Percentiles rank a stretch among this genome's conserved stretches.
Conservation (phyloP, 2,113 vertebrate genomes). For the Phylloscopus trochilus region DNA sequence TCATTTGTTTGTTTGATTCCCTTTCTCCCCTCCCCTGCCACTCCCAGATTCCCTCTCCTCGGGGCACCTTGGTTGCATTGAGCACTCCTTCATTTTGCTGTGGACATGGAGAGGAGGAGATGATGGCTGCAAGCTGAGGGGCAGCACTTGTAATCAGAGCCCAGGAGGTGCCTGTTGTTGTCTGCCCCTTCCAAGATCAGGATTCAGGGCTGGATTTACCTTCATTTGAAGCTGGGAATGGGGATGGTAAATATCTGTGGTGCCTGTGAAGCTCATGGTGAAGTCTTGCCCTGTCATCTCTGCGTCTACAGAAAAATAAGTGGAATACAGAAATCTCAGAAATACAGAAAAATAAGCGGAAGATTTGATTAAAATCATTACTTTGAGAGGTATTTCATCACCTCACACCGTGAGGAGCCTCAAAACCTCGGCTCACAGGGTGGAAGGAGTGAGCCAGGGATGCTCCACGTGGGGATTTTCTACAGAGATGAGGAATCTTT, state of each 20-base stretch:
- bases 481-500: not conserved
- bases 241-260: not conserved
- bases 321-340: not conserved
- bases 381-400: not conserved
- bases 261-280: not conserved
- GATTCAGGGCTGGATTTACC: not conserved
- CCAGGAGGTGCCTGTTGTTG: not conserved
- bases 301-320: not conserved
- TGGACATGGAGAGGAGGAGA: not conserved
- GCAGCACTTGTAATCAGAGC: not conserved
- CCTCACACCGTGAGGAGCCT: not conserved
- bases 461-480: not conserved
- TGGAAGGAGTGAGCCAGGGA: not conserved
- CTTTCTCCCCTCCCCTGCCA: not conserved
- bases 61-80: not conserved
- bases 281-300: not conserved
- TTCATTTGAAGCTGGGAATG: not conserved
- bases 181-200: not conserved
- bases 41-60: not conserved
- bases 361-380: not conserved
- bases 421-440: not conserved
- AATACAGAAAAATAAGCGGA: not conserved
- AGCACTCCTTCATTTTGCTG: not conserved
- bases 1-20: not conserved
- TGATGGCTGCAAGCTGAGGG: not conserved